Percentiles rank a stretch among this genome's conserved stretches.
Conservation (phyloP, 2,888 invertebrate genomes). For the Leuctra nigra region DNA sequence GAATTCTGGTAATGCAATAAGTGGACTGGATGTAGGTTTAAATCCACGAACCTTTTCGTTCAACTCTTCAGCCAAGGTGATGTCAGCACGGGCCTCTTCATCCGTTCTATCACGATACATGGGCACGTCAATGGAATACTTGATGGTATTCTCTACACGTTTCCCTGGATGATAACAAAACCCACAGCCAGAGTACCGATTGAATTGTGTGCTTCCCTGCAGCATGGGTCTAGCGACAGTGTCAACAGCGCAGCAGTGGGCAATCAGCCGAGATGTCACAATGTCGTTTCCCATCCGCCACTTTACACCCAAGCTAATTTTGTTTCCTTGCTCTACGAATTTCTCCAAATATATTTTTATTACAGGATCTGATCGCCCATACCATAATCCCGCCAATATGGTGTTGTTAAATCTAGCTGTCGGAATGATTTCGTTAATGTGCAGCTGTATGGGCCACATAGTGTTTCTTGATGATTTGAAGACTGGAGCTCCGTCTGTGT, state of each 20-base stretch:
- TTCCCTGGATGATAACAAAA: constrained; percentile 19
- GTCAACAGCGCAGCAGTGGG: constrained; percentile 15
- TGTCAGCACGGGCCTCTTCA: neutral
- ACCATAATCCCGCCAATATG: constrained; percentile 3
- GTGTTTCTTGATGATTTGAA: neutral
- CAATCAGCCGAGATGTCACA: constrained; percentile 3
- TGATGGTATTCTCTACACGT: neutral
- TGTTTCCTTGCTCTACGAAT: too few species aligned
- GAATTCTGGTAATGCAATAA: constrained; percentile 13
- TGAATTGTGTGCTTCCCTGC: constrained; percentile 18
- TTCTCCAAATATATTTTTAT: too few species aligned
- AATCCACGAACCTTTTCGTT: constrained; percentile 13
- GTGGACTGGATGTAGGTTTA: constrained; percentile 20
- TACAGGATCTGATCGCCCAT: neutral
- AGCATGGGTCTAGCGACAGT: constrained; percentile 16
- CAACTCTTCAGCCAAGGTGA: neutral
- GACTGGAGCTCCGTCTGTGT: constrained; percentile 4
- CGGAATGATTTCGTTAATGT: neutral
- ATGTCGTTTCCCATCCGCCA: too few species aligned
- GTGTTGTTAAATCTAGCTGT: neutral
- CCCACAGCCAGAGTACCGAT: constrained; percentile 19
- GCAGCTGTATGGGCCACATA: neutral
- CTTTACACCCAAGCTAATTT: too few species aligned
- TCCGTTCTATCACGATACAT: constrained; percentile 5
- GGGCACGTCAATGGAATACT: constrained; percentile 4